Base-by-base conservation (phyloP, 2,113 vertebrate species). In the Astur gentilis region DNA sequence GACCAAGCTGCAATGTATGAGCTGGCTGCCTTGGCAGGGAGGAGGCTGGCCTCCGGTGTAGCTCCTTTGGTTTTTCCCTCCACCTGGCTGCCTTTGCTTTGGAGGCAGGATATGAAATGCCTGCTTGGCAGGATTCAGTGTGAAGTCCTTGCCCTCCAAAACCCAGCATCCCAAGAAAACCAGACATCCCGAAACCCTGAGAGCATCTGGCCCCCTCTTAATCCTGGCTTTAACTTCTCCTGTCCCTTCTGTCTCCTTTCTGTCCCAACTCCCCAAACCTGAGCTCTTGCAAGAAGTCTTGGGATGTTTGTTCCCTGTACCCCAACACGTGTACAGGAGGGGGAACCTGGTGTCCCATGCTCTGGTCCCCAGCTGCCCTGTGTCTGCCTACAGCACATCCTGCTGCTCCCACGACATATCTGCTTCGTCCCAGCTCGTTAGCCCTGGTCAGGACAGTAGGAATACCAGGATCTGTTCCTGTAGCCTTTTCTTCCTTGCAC, bases 1-100 rank as follows among this genome's bases (percentile, higher is more conserved):
- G 10, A 60, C 6, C 1, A 2, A 55, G 65, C 16, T 65, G 42
- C 31, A 25, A 6, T 0, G 3, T 0, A 2, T 44, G 55, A 81
- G 27, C 38, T 84, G 65, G 34, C 10, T 84, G 73, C 27, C 5
- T 15, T 58, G 55, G 6, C 25, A 31, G 47, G 61, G 18, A 77
- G 58, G 45, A 54, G 45, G 8, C 47, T 71, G 38, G 36, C 38
- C 44, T 84, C 25, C 6, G 14, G 10, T 64, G 25, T 31, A 57
- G 44, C 40, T 81, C 31, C 38, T 89, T 36, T 64, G 0, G 0
- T 14, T 52, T 71, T 81, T 94, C 20, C 18, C 4, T 81, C 45
- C 55, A 58, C 16, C 26, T 81, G 34, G 18, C 40, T 52, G 16
- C 36, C 49, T 91, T 55, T 83, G 32, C 64, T 84, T 84, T 54